These are phyloP conservation scores for Cranoglanis bouderius DNA, from an alignment of 2,113 vertebrate genomes.

Conservation along the genomic window DNA sequence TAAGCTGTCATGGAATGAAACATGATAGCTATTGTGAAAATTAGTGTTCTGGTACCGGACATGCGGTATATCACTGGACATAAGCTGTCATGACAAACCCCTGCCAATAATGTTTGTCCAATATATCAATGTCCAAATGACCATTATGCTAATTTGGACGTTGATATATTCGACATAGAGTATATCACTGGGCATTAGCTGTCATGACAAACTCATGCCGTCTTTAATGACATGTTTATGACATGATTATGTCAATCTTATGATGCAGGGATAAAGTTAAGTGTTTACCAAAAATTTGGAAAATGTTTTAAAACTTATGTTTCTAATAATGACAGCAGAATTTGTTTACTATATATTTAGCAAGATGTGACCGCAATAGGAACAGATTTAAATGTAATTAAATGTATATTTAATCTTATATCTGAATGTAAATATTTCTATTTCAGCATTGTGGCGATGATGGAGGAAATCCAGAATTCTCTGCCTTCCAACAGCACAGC, in stretches of 20 bases:
- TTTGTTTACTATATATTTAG: not conserved
- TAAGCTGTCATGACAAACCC: too few relatives aligned
- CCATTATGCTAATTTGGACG: not conserved
- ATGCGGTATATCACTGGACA: too few relatives aligned
- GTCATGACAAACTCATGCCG: not conserved
- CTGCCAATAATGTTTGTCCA: not conserved
- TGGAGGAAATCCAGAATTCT: constrained; percentile 60
- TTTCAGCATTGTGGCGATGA: constrained; percentile 65
- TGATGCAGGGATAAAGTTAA: not conserved
- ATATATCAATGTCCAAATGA: not conserved
- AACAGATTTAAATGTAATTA: not conserved
- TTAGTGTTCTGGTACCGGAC: too few relatives aligned
- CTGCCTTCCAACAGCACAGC: constrained; percentile 62
- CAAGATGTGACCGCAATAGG: not conserved
- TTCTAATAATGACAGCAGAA: not conserved
- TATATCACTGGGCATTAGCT: not conserved
- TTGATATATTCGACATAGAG: not conserved
- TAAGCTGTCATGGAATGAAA: not conserved
- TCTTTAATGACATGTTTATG: not conserved
- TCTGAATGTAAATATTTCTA: constrained; percentile 43
- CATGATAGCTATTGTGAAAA: not conserved
- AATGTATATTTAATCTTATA: not conserved
- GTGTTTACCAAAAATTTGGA: not conserved
- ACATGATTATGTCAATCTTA: not conserved
- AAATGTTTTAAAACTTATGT: not conserved